Conservation (phyloP, 2,113 vertebrate species). For the Cnemophilus loriae region DNA sequence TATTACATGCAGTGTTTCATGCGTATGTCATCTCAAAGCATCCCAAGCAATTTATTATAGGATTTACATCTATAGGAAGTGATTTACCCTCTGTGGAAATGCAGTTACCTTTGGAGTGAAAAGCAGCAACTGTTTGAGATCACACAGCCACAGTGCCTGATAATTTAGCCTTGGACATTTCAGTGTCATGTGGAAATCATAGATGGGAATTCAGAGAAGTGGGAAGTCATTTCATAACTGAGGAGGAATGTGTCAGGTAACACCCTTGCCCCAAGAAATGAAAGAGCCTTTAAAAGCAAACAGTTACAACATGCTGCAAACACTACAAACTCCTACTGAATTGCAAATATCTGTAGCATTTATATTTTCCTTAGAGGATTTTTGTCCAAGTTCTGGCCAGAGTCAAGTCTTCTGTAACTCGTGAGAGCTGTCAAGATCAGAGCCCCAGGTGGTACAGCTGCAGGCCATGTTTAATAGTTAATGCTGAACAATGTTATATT, state of each 20-base stretch:
- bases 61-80: not conserved
- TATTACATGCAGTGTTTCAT: not conserved
- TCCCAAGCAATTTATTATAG: not conserved
- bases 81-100: not conserved
- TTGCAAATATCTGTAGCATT: not conserved
- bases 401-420: constrained; percentile 16
- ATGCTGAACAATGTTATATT: constrained; percentile 44
- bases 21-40: not conserved
- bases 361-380: not conserved
- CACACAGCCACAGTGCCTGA: not conserved
- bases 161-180: not conserved
- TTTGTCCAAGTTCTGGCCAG: not conserved
- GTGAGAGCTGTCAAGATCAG: constrained; percentile 40
- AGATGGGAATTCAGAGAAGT: not conserved
- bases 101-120: not conserved
- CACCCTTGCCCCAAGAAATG: not conserved
- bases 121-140: not conserved
- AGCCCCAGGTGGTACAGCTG: constrained; percentile 41
- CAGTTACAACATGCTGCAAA: not conserved
- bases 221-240: not conserved
- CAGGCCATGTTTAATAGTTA: constrained; percentile 62
- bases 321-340: not conserved
- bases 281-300: not conserved
- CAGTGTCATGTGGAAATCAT: not conserved
- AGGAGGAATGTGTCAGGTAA: not conserved